These are phyloP conservation scores for Hemibagrus wyckioides DNA, from an alignment of 2,113 vertebrate species.

Conservation along the genomic window DNA sequence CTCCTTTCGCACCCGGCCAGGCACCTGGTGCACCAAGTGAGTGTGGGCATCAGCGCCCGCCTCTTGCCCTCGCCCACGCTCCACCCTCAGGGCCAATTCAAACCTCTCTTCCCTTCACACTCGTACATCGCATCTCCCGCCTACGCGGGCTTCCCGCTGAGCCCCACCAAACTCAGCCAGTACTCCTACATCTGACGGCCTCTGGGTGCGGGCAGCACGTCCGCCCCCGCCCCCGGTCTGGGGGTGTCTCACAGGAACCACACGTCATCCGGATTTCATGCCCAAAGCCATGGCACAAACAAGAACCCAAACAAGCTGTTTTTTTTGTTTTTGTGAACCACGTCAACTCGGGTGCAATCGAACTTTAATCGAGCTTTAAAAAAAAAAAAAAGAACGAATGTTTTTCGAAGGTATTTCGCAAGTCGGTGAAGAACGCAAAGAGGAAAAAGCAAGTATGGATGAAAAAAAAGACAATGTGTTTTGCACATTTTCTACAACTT, in stretches of 20 bases:
- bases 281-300: slow-evolving; percentile 95
- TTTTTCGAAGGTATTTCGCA: slow-evolving; percentile 48
- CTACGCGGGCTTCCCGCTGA: slow-evolving; percentile 91
- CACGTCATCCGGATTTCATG: slow-evolving; percentile 83
- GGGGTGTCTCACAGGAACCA: slow-evolving; percentile 60
- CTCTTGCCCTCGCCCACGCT: slow-evolving; percentile 91
- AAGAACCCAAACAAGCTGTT: slow-evolving; percentile 85
- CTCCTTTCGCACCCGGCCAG: slow-evolving; percentile 85
- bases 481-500: slow-evolving; percentile 99
- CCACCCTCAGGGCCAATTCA: slow-evolving; percentile 91
- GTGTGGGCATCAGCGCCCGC: slow-evolving; percentile 91
- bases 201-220: slow-evolving; percentile 56
- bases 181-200: slow-evolving; percentile 91
- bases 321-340: slow-evolving; percentile 90
- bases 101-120: slow-evolving; percentile 90
- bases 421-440: slow-evolving; percentile 58
- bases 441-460: slow-evolving; percentile 64
- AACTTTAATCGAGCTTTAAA: slow-evolving; percentile 93
- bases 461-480: slow-evolving; percentile 77
- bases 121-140: slow-evolving; percentile 95
- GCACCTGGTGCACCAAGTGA: slow-evolving; percentile 88
- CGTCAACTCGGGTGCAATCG: slow-evolving; percentile 96
- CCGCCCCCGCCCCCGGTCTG: slow-evolving; percentile 32
- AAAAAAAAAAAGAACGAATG: slow-evolving; percentile 51
- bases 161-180: slow-evolving; percentile 96